Evolutionary conservation across 2,797 vertebrate genomes (phyloP).

Genomic region (Coendou prehensilis): DNA sequence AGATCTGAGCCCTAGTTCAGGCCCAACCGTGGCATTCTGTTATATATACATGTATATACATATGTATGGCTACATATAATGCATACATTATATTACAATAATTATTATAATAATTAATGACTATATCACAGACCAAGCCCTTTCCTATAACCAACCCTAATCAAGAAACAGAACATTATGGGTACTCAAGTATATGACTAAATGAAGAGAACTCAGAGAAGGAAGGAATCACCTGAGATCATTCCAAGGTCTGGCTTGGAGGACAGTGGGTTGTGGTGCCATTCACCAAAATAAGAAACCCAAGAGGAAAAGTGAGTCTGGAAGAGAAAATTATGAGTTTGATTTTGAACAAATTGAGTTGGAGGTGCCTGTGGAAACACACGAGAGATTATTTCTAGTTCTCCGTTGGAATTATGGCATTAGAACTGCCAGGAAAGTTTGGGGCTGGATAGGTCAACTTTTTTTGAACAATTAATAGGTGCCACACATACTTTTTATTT

Average conservation of each 20-base stretch:
- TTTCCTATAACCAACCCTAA: background rate
- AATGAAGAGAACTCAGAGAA: background rate
- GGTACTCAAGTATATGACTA: background rate
- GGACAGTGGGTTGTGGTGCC: background rate
- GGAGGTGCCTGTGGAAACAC: background rate
- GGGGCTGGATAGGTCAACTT: background rate
- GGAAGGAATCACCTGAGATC: background rate
- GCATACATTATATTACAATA: background rate
- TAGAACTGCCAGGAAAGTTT: background rate
- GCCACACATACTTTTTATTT: background rate
- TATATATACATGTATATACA: background rate
- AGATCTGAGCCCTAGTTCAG: background rate
- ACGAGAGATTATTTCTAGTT: background rate
- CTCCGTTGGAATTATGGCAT: background rate
- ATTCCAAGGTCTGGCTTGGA: background rate
- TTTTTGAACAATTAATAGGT: background rate
- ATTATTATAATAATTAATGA: background rate
- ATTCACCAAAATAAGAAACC: slow-evolving; percentile 5
- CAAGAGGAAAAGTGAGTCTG: background rate
- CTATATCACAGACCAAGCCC: slow-evolving; percentile 46
- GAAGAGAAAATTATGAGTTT: background rate
- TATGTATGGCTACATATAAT: background rate
- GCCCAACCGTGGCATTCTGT: background rate
- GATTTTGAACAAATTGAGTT: background rate
- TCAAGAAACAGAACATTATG: background rate